phyloP scores from a whole-genome alignment of 2,797 vertebrate species.

The Champsocephalus gunnari region DNA sequence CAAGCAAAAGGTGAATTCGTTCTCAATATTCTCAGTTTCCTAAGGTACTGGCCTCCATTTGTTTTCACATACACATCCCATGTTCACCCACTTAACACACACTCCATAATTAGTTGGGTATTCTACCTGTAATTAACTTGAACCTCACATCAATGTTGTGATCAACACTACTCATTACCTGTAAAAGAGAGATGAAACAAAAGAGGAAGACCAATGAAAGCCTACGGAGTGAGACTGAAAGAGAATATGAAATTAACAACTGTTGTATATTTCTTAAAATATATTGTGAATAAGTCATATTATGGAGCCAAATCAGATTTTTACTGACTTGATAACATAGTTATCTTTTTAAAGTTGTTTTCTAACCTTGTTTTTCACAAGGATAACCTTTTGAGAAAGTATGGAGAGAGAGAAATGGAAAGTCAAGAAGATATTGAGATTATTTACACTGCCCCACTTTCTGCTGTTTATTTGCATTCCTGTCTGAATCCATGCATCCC shows the following conservation, averaged over 20 bases:
- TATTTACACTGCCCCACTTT: slow-evolving; percentile 55
- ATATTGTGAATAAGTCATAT: slow-evolving; percentile 6
- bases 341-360: background rate
- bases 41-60: slow-evolving; percentile 3
- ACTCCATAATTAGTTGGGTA: slow-evolving; percentile 57
- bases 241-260: slow-evolving; percentile 6
- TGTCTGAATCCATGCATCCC: slow-evolving; percentile 57
- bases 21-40: slow-evolving; percentile 13
- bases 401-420: background rate
- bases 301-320: background rate
- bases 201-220: slow-evolving; percentile 34
- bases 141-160: slow-evolving; percentile 60
- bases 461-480: slow-evolving; percentile 57
- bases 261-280: background rate
- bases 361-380: background rate
- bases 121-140: slow-evolving; percentile 72
- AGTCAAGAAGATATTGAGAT: slow-evolving; percentile 24
- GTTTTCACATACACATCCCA: slow-evolving; percentile 2
- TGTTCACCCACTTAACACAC: slow-evolving; percentile 35
- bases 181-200: slow-evolving; percentile 35
- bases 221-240: slow-evolving; percentile 21
- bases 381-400: background rate
- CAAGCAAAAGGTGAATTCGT: slow-evolving; percentile 6
- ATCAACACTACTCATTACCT: slow-evolving; percentile 72
- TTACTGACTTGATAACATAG: background rate